These are phyloP conservation scores for Melanogrammus aeglefinus DNA, from an alignment of 2,797 vertebrate genomes.

Conservation along the genomic window DNA sequence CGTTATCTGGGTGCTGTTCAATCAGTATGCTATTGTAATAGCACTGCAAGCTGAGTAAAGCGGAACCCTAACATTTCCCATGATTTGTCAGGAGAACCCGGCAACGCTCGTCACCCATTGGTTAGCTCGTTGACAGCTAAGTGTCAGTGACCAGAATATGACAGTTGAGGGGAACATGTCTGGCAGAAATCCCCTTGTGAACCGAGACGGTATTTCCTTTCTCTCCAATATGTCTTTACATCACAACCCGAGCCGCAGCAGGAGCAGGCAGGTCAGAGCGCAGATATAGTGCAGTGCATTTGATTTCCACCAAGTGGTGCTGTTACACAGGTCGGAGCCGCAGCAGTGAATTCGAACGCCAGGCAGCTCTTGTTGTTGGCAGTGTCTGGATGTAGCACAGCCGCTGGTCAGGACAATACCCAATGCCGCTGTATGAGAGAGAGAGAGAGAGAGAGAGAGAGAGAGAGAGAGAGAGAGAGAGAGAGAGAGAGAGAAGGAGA, in stretches of 20 bases:
- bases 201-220: slow-evolving; percentile 1
- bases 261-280: slow-evolving; percentile 33
- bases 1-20: neutral
- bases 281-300: slow-evolving; percentile 53
- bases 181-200: slow-evolving; percentile 23
- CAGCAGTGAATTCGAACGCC: slow-evolving; percentile 84
- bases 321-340: slow-evolving; percentile 80
- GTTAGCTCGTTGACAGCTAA: no score
- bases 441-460: slow-evolving; percentile 29
- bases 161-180: slow-evolving; percentile 3
- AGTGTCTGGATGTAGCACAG: slow-evolving; percentile 89
- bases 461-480: slow-evolving; percentile 25
- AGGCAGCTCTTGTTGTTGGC: slow-evolving; percentile 88
- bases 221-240: slow-evolving; percentile 6
- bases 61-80: slow-evolving; percentile 31
- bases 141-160: slow-evolving; percentile 21
- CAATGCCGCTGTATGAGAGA: slow-evolving; percentile 73
- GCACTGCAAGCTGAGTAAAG: slow-evolving; percentile 10
- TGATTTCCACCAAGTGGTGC: slow-evolving; percentile 50
- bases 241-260: slow-evolving; percentile 58
- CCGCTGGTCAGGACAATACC: slow-evolving; percentile 86
- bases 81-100: slow-evolving; percentile 28
- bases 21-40: slow-evolving; percentile 11
- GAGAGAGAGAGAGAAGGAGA: slow-evolving; percentile 52
- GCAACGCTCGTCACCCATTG: no score